Percentiles rank a stretch among this genome's conserved stretches.
These are phyloP conservation scores for Scomber japonicus DNA, from an alignment of 2,113 vertebrate species.

Conservation along the genomic window DNA sequence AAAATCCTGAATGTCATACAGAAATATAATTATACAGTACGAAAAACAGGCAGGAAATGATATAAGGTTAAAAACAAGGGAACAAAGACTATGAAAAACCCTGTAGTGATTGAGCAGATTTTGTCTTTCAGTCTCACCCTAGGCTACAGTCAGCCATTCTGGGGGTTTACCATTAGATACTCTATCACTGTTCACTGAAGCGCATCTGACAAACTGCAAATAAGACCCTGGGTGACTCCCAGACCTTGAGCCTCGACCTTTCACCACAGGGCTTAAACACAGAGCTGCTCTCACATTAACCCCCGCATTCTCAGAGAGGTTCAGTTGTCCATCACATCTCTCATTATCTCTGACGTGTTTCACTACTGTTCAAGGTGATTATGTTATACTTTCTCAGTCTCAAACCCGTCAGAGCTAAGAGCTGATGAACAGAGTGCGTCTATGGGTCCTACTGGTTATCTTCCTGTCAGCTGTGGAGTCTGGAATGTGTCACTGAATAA, in stretches of 20 bases:
- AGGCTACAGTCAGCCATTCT: not conserved
- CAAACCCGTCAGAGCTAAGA: too few species aligned
- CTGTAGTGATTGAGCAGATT: not conserved
- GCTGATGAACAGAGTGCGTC: too few species aligned
- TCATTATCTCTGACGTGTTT: too few species aligned
- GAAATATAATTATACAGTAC: not conserved
- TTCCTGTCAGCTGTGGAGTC: too few species aligned
- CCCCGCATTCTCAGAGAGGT: too few species aligned
- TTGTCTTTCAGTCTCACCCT: not conserved
- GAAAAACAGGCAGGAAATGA: not conserved
- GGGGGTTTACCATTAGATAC: not conserved
- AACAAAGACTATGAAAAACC: not conserved
- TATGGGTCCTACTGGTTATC: too few species aligned
- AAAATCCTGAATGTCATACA: not conserved
- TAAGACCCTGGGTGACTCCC: not conserved
- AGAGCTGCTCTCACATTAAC: not conserved
- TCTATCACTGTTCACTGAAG: slow-evolving; percentile 14
- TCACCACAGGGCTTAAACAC: not conserved
- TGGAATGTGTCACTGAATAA: too few species aligned
- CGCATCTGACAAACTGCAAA: not conserved
- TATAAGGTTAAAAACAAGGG: not conserved
- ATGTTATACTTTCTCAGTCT: too few species aligned
- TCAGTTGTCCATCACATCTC: too few species aligned
- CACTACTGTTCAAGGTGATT: too few species aligned
- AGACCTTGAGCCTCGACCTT: slow-evolving; percentile 1